A percentile compares a stretch with the other conserved stretches of the same genome.
These are phyloP conservation scores for Glareola pratincola DNA, from an alignment of 2,113 vertebrate genomes.

Conservation along the genomic window DNA sequence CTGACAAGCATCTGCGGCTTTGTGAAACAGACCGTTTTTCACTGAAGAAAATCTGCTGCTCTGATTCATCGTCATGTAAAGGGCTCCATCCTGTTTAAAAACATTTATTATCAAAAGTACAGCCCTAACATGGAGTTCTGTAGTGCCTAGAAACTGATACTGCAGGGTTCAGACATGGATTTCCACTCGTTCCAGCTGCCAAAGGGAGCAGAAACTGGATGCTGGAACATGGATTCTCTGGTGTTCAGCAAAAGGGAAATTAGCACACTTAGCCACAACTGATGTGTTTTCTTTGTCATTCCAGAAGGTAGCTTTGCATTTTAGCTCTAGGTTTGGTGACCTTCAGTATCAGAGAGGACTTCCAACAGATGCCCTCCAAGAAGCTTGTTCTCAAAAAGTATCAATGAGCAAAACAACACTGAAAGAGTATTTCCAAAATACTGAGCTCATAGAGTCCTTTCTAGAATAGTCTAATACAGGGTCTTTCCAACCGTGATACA, in stretches of 20 bases:
- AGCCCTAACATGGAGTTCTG: background rate
- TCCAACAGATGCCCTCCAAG: background rate
- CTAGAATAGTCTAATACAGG: background rate
- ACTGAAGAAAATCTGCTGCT: background rate
- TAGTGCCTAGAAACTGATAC: background rate
- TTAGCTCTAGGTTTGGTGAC: background rate
- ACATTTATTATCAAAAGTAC: background rate
- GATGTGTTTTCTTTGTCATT: background rate
- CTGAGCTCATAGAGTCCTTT: background rate
- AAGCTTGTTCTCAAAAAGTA: background rate
- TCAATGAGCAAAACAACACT: background rate
- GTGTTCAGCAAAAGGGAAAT: background rate
- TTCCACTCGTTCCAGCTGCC: background rate
- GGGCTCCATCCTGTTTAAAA: background rate
- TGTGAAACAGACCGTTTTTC: background rate
- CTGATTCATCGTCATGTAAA: background rate
- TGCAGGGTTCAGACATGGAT: background rate
- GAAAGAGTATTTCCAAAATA: background rate
- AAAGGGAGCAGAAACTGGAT: background rate
- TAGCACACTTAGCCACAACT: background rate
- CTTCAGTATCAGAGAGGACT: background rate
- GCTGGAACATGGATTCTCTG: background rate
- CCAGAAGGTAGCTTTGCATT: background rate
- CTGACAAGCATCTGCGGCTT: background rate
- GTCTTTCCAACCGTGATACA: background rate